Evolutionary conservation across 1,140 invertebrate genomes (phyloP).

Genomic region (Ylistrum balloti): DNA sequence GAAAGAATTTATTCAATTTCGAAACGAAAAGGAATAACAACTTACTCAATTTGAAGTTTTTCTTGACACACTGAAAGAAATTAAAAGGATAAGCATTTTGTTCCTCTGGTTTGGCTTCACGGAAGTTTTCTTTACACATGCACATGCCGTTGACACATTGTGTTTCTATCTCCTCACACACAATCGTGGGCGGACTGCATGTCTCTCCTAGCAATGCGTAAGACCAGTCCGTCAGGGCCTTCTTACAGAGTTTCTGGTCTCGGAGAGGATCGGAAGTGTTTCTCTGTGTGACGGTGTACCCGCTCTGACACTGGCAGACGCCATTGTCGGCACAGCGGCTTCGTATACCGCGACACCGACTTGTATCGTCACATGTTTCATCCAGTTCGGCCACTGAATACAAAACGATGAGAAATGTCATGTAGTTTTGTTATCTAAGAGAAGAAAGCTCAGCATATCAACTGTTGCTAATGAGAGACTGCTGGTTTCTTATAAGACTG

Average conservation of each 20-base stretch:
- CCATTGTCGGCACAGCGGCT: conserved; percentile 4
- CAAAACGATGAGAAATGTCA: background rate
- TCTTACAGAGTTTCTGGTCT: background rate
- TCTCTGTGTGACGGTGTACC: background rate
- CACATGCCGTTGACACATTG: background rate
- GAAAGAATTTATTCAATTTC: too few species aligned
- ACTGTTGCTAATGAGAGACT: too few species aligned
- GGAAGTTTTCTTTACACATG: background rate
- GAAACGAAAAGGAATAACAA: too few species aligned
- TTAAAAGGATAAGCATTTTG: conserved; percentile 20
- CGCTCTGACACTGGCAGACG: background rate
- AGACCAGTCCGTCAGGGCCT: background rate
- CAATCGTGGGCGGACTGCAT: background rate
- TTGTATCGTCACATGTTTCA: conserved; percentile 5
- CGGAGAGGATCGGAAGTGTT: background rate
- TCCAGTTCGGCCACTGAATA: background rate
- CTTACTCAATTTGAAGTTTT: background rate
- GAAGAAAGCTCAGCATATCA: too few species aligned
- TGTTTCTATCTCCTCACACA: background rate
- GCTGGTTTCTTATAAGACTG: too few species aligned
- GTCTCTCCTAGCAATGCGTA: background rate
- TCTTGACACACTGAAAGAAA: conserved; percentile 27
- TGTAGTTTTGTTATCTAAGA: too few species aligned
- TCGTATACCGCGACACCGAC: background rate
- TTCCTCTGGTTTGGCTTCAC: background rate